These are phyloP conservation scores for Nasonia oneida DNA, from an alignment of 2,888 invertebrate genomes.

Conservation along the genomic window DNA sequence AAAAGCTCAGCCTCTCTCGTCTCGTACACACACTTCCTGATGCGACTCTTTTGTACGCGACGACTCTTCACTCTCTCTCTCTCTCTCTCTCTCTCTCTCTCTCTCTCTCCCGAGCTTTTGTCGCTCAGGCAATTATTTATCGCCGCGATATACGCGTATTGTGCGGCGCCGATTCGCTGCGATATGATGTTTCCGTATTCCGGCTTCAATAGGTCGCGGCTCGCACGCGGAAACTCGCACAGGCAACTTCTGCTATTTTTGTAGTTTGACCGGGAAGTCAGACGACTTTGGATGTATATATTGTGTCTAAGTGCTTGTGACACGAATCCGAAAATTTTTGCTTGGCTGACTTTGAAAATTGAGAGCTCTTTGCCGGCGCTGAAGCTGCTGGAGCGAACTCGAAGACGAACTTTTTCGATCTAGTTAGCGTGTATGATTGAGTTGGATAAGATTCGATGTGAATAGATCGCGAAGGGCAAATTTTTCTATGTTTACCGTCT, in stretches of 20 bases:
- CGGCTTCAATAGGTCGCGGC: background rate
- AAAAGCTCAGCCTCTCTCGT: background rate
- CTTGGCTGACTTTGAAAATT: background rate
- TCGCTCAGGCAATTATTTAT: conserved; percentile 16
- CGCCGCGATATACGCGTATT: background rate
- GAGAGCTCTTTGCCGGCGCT: background rate
- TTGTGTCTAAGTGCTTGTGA: background rate
- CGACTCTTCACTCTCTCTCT: background rate
- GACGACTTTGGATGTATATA: background rate
- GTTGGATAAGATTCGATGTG: too few relatives aligned
- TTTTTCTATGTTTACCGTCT: too few relatives aligned
- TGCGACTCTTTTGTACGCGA: background rate
- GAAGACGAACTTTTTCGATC: too few relatives aligned
- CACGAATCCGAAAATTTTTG: background rate
- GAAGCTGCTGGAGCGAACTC: background rate
- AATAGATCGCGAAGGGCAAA: too few relatives aligned
- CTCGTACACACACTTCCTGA: background rate
- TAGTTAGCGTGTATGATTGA: too few relatives aligned
- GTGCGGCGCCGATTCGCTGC: background rate
- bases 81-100: too few relatives aligned
- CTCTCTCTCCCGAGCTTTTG: background rate
- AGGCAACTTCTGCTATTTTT: background rate
- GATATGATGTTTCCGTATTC: background rate
- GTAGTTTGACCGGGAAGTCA: background rate
- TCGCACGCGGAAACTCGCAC: background rate